Conservation (phyloP, 2,113 vertebrate genomes). For the Phalacrocorax pelagicus region DNA sequence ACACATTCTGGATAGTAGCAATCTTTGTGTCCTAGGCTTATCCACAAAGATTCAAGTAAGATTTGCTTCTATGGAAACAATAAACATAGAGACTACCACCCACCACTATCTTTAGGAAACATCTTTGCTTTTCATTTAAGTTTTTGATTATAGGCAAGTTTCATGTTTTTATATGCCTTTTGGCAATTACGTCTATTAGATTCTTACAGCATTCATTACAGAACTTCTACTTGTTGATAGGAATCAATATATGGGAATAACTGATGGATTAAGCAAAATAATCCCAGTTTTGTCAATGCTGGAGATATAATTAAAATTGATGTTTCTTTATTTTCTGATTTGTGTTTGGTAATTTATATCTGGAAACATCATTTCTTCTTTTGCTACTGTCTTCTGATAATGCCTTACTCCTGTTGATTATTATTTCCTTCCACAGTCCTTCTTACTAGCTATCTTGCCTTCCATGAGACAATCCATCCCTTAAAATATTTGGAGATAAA, state of each 20-base stretch:
- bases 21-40: neutral
- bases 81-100: neutral
- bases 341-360: neutral
- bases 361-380: neutral
- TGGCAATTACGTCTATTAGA: neutral
- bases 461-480: neutral
- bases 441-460: neutral
- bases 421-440: neutral
- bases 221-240: neutral
- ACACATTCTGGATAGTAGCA: neutral
- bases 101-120: neutral
- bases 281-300: neutral
- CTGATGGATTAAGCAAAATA: neutral
- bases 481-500: neutral
- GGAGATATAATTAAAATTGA: neutral
- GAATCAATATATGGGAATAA: neutral
- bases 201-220: neutral
- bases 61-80: neutral
- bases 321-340: neutral
- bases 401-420: neutral
- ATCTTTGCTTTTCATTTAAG: neutral
- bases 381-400: neutral
- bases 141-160: neutral
- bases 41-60: neutral
- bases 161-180: neutral